These are phyloP conservation scores for Leucophenga maculata DNA, from an alignment of 2,888 invertebrate species.

Conservation along the genomic window DNA sequence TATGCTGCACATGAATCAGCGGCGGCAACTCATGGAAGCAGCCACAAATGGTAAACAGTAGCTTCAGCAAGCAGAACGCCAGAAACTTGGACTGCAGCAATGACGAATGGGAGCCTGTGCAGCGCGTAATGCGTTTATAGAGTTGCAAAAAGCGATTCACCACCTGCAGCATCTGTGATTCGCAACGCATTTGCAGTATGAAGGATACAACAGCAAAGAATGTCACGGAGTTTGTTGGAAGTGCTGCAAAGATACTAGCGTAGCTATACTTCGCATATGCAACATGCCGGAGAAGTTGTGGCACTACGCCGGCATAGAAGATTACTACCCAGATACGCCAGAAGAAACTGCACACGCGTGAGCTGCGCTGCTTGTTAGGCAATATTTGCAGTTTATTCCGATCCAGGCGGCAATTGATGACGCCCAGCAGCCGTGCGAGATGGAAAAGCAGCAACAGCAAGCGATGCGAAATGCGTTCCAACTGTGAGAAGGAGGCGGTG, in stretches of 20 bases:
- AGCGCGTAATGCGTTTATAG: slow-evolving; percentile 40
- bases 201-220: slow-evolving; percentile 54
- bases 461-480: slow-evolving; percentile 45
- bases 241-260: slow-evolving; percentile 43
- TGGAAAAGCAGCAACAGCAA: slow-evolving; percentile 48
- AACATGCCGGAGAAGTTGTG: slow-evolving; percentile 37
- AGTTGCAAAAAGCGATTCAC: slow-evolving; percentile 53
- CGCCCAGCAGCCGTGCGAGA: slow-evolving; percentile 47
- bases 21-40: slow-evolving; percentile 52
- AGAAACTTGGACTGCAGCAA: slow-evolving; percentile 50
- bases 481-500: neutral
- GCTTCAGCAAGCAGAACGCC: slow-evolving; percentile 44
- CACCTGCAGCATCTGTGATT: slow-evolving; percentile 42
- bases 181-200: slow-evolving; percentile 46
- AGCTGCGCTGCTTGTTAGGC: slow-evolving; percentile 35
- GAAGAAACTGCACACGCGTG: slow-evolving; percentile 36
- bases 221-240: slow-evolving; percentile 52
- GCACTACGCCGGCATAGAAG: slow-evolving; percentile 45
- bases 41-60: slow-evolving; percentile 50
- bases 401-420: slow-evolving; percentile 49
- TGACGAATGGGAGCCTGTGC: slow-evolving; percentile 29
- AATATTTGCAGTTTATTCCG: slow-evolving; percentile 36
- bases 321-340: slow-evolving; percentile 48
- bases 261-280: slow-evolving; percentile 22
- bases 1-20: slow-evolving; percentile 29